These are phyloP conservation scores for Pseudomyrmex flavicornis DNA, from an alignment of 1,140 invertebrate species.

Conservation along the genomic window DNA sequence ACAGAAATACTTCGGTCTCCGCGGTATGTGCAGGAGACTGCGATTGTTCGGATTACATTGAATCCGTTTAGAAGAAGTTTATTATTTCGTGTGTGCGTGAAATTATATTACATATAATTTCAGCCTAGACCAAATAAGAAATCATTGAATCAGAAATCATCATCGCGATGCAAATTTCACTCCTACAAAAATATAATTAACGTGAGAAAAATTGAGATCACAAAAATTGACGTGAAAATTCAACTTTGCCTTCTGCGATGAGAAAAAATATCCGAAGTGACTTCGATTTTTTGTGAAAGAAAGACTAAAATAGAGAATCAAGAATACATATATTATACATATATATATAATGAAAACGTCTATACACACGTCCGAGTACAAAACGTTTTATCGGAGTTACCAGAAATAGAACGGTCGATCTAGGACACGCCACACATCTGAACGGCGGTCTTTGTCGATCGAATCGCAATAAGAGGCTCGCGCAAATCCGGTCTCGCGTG, in stretches of 20 bases:
- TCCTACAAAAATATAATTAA: background rate
- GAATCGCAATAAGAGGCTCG: constrained; percentile 32
- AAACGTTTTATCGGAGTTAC: background rate
- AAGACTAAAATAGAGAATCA: too few species aligned
- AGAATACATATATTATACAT: background rate
- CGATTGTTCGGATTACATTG: too few species aligned
- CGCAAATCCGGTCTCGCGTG: constrained; percentile 19
- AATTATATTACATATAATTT: background rate
- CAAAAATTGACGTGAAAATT: background rate
- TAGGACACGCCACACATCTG: background rate
- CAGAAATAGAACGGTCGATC: background rate
- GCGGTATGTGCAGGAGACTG: too few species aligned
- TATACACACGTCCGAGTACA: too few species aligned
- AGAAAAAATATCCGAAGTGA: background rate
- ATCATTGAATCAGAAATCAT: background rate
- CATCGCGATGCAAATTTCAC: background rate
- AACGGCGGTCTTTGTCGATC: constrained; percentile 2
- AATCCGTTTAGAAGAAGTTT: too few species aligned
- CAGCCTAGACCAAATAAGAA: background rate
- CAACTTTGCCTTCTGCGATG: too few species aligned
- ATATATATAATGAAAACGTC: background rate
- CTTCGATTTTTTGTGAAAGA: background rate
- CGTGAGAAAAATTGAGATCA: background rate
- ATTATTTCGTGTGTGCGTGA: too few species aligned
- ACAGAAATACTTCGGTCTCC: background rate